Evolutionary conservation across 2,113 vertebrate species (phyloP), one percentile per base, ranked within the genome.

Genomic region (Nothoprocta perdicaria): DNA sequence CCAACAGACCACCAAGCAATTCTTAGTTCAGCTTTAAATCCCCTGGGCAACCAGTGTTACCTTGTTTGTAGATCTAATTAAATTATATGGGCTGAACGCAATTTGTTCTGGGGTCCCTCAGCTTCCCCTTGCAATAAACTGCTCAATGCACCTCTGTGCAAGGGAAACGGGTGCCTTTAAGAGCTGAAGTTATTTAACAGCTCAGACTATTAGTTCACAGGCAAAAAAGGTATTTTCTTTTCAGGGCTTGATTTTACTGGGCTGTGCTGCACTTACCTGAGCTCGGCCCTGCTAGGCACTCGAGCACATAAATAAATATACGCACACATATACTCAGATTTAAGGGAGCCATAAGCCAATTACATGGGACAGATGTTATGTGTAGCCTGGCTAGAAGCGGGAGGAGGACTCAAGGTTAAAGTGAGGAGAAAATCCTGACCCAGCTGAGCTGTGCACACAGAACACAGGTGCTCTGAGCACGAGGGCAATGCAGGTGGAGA

Each of bases 1-100:
- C 3, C 65, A 72, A 57, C 80, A 95, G 96, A 96, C 96, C 96
- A 96, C 94, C 95, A 95, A 91, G 92, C 61, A 91, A 85, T 88
- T 89, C 91, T 83, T 93, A 75, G 69, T 45, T 53, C 79, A 75
- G 89, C 91, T 88, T 91, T 83, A 93, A 95, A 41, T 96, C 96
- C 96, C 95, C 78, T 94, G 93, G 96, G 96, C 95, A 96, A 96
- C 69, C 93, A 96, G 94, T 95, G 94, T 96, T 96, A 96, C 95
- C 96, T 95, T 96, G 96, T 96, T 96, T 96, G 96, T 96, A 95
- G 96, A 92, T 95, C 95, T 95, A 96, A 96, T 96, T 96, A 96
- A 96, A 96, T 96, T 96, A 96, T 96, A 96, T 93, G 86, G 83
- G 92, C 95, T 96, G 93, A 95, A 96, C 1, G 1, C 95, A 96